phyloP scores from a whole-genome alignment of 2,888 invertebrate species.

The Drepana falcataria region DNA sequence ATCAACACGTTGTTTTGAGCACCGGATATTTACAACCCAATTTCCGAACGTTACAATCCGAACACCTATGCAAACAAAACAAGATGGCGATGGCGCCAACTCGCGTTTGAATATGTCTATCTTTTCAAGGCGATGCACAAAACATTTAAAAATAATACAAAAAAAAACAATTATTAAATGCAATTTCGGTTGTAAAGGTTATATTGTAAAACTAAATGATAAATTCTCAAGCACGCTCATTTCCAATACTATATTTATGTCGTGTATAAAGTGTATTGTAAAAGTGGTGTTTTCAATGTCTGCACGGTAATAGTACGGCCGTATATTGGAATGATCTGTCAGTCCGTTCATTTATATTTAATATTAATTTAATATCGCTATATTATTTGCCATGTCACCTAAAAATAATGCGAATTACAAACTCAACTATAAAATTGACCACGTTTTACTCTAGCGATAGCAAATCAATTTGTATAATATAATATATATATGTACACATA shows the following conservation, averaged over 20 bases:
- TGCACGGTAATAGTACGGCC: conserved; percentile 6
- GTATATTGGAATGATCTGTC: conserved; percentile 18
- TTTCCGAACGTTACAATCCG: neutral
- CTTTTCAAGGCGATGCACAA: no score
- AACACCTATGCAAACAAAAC: no score
- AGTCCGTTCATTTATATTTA: conserved; percentile 13
- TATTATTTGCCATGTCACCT: conserved; percentile 17
- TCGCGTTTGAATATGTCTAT: no score
- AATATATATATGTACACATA: no score
- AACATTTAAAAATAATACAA: no score
- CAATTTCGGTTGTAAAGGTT: neutral
- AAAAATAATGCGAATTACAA: conserved; percentile 3
- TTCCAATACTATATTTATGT: neutral
- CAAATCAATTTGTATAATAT: no score
- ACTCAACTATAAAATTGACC: neutral
- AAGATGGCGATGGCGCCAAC: no score
- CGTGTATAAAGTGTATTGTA: conserved; percentile 6
- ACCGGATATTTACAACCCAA: conserved; percentile 1
- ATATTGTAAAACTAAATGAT: neutral
- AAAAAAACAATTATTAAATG: neutral
- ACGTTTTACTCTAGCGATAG: no score
- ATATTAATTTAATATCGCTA: conserved; percentile 6
- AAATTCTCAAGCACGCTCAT: neutral
- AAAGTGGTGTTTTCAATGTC: conserved; percentile 3
- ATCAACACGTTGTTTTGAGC: conserved; percentile 1